phyloP scores from a whole-genome alignment of 2,797 vertebrate genomes.

The Pempheris klunzingeri region DNA sequence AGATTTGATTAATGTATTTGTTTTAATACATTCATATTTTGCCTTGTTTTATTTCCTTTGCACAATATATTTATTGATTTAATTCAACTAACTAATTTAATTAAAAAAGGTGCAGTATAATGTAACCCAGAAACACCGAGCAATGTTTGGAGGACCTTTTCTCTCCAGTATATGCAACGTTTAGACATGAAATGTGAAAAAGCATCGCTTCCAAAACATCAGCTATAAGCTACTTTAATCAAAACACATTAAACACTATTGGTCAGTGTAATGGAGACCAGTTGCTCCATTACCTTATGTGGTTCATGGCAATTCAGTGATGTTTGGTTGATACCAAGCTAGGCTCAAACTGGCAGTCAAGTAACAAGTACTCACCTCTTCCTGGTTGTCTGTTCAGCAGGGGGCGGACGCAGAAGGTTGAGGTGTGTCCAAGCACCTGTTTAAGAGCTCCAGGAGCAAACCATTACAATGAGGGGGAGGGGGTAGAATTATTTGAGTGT shows the following conservation, averaged over 20 bases:
- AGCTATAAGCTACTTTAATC: neutral
- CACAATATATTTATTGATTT: slow-evolving; percentile 29
- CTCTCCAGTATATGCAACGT: neutral
- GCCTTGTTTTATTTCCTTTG: slow-evolving; percentile 11
- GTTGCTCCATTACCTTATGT: no score
- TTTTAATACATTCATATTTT: neutral
- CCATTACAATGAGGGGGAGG: no score
- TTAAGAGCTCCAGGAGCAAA: no score
- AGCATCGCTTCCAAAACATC: neutral
- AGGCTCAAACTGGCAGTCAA: no score
- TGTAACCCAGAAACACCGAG: neutral
- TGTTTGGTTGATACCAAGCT: no score
- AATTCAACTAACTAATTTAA: slow-evolving; percentile 19
- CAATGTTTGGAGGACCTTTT: neutral
- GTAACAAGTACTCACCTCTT: no score
- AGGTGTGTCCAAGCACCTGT: no score
- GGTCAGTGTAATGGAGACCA: no score
- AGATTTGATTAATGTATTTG: slow-evolving; percentile 3
- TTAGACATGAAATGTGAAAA: neutral
- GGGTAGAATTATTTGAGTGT: no score
- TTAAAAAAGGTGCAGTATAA: neutral
- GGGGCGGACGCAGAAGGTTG: no score
- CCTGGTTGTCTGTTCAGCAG: no score
- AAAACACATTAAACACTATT: neutral
- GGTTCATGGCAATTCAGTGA: no score